Conservation (phyloP, 2,888 invertebrate species). For the Cremastobaeus sp. region DNA sequence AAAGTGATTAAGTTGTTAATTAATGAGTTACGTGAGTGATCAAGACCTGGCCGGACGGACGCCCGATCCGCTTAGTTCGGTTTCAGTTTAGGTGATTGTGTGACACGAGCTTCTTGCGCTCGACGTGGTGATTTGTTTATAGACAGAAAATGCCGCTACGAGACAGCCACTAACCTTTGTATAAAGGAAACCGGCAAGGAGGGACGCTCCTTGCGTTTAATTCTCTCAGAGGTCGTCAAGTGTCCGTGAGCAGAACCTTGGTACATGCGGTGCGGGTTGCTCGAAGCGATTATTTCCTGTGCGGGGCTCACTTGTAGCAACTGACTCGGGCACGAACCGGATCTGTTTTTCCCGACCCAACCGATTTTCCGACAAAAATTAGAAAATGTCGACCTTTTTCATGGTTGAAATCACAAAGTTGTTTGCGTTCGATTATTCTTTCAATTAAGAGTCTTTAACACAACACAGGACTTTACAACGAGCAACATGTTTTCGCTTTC, state of each 20-base stretch:
- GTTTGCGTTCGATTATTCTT: slow-evolving; percentile 42
- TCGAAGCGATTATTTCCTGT: slow-evolving; percentile 78
- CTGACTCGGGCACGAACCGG: slow-evolving; percentile 95
- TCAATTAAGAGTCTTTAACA: too few species aligned
- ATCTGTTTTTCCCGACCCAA: slow-evolving; percentile 81
- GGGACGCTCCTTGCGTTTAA: slow-evolving; percentile 84
- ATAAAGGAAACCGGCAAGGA: slow-evolving; percentile 74
- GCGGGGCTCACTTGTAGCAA: slow-evolving; percentile 86
- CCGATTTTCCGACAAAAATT: slow-evolving; percentile 60
- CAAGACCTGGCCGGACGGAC: too few species aligned
- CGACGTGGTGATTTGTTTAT: neutral
- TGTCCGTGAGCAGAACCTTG: slow-evolving; percentile 77
- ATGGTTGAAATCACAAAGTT: slow-evolving; percentile 46
- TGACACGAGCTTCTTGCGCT: too few species aligned
- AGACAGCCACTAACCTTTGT: slow-evolving; percentile 78
- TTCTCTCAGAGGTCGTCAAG: slow-evolving; percentile 80
- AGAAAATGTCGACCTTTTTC: slow-evolving; percentile 49
- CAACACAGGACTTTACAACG: neutral
- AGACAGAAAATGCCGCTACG: slow-evolving; percentile 13
- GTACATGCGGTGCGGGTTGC: slow-evolving; percentile 73
- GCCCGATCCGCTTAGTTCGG: too few species aligned
- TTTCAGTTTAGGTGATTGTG: too few species aligned
- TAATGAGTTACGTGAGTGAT: too few species aligned
- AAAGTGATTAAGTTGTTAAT: too few species aligned
- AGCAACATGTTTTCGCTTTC: too few species aligned